Conservation (phyloP, 2,888 invertebrate genomes). For the Lithophane socia region DNA sequence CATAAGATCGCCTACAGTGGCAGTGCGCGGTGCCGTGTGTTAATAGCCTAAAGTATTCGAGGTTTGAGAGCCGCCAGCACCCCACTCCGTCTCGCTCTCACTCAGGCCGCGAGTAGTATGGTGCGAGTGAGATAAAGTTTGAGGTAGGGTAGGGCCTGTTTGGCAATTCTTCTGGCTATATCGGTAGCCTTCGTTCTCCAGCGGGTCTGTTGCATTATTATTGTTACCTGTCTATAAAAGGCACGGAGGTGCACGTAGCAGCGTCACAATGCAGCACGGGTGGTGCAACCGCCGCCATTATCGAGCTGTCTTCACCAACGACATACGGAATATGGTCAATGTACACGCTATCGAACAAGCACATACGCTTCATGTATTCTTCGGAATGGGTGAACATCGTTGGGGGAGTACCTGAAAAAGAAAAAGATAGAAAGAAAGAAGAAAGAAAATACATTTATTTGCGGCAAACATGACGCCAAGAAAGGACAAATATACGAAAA, state of each 20-base stretch:
- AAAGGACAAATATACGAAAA: too few relatives aligned
- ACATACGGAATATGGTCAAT: constrained; percentile 87
- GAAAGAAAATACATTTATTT: too few relatives aligned
- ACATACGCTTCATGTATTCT: constrained; percentile 87
- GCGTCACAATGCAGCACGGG: constrained; percentile 88
- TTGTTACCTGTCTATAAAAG: constrained; percentile 83
- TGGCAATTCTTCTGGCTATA: background rate
- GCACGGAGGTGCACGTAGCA: constrained; percentile 87
- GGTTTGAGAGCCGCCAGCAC: too few relatives aligned
- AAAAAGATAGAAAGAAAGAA: too few relatives aligned
- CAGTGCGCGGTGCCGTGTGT: too few relatives aligned
- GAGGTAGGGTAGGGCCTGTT: too few relatives aligned
- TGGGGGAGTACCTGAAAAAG: constrained; percentile 80
- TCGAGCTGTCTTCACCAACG: constrained; percentile 84
- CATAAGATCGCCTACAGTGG: too few relatives aligned
- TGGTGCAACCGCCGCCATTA: constrained; percentile 87
- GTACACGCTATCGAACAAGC: constrained; percentile 86
- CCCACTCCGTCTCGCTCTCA: too few relatives aligned
- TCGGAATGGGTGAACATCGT: constrained; percentile 84
- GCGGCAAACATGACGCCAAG: too few relatives aligned
- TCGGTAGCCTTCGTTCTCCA: background rate
- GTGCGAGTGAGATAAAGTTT: too few relatives aligned
- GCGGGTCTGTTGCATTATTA: background rate
- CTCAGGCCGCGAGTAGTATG: too few relatives aligned
- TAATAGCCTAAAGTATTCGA: too few relatives aligned